Percentiles rank a stretch among this genome's conserved stretches.
Evolutionary conservation across 92 coral and sea anemone species (phyloP).

Genomic region (Palythoa heliodiscus): DNA sequence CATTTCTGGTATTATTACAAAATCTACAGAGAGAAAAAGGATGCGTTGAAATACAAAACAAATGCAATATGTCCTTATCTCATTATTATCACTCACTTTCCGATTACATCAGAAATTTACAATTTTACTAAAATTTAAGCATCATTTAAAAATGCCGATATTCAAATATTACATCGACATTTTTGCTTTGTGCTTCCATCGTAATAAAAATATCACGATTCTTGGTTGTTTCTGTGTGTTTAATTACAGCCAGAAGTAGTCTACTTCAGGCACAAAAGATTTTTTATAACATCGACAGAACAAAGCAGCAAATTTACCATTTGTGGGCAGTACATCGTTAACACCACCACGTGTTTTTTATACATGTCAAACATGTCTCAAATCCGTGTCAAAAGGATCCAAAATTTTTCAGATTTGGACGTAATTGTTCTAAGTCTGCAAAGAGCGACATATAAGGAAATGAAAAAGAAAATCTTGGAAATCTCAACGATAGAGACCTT

Average conservation of each 20-base stretch:
- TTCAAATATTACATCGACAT: no score
- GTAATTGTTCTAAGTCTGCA: background rate
- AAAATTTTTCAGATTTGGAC: background rate
- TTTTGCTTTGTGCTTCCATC: background rate
- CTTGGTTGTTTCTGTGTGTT: background rate
- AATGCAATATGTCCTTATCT: background rate
- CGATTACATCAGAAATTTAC: background rate
- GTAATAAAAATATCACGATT: background rate
- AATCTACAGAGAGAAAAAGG: background rate
- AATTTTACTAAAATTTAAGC: background rate
- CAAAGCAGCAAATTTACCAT: background rate
- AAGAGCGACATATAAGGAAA: conserved; percentile 1
- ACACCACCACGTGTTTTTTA: conserved; percentile 2
- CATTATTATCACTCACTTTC: background rate
- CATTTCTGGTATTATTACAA: no score
- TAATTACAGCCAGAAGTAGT: background rate
- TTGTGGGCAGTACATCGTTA: background rate
- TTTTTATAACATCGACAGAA: background rate
- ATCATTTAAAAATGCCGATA: background rate
- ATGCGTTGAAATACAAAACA: no score
- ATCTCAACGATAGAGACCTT: background rate
- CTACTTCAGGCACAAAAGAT: background rate
- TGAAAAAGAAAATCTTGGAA: background rate
- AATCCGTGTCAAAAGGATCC: background rate
- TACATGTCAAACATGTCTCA: background rate